Base-by-base conservation (phyloP, 1,140 invertebrate genomes). In the Probaryconus sp. region DNA sequence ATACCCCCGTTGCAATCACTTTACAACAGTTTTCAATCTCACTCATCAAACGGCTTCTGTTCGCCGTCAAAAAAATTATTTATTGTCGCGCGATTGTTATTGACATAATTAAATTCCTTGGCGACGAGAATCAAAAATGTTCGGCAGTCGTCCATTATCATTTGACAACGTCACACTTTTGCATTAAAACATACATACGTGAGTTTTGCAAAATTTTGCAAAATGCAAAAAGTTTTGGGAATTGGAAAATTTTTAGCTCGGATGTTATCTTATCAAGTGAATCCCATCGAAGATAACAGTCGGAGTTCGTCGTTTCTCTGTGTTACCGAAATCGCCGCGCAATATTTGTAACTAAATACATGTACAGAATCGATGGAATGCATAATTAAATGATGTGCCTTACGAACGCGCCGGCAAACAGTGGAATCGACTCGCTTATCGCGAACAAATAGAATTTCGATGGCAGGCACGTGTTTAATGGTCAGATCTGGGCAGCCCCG, bases 401-500 rank as follows among this genome's bases (percentile, higher is more conserved):
- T 73, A 58, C 51, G 60, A 48, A 58, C 26, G 43, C 31, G 63
- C 26, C 37, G 43, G 60, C 67, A 77, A 81, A 80, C 71, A 75
- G 70, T 79, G 70, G 35, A 48, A 79, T 63, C 68, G 48, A 60
- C 55, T 24, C 76, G 60, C 64, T 61, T 76, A 79, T 79, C 40
- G 60, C 61, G 69, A 68, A 69, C 76, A 81, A 83, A 84, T 82
- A 82, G 80, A 81, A 82, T 79, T 78, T 79, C 61, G 53, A 56
- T 45, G 43, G 18, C 47, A 58, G 55, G 60, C 45, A 48, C 58
- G 47, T 45, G 47, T 64, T 72, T 72, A 63, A 72, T 72, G 74
- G 69, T 45, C 38, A 55, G 33, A 20, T 45, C 16, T 17, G 63
- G 35, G 50, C 42, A 56, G 31, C 40, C 35, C 43, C 55, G 42